phyloP scores from a whole-genome alignment of 2,113 vertebrate genomes.

The Desmodus rotundus region DNA sequence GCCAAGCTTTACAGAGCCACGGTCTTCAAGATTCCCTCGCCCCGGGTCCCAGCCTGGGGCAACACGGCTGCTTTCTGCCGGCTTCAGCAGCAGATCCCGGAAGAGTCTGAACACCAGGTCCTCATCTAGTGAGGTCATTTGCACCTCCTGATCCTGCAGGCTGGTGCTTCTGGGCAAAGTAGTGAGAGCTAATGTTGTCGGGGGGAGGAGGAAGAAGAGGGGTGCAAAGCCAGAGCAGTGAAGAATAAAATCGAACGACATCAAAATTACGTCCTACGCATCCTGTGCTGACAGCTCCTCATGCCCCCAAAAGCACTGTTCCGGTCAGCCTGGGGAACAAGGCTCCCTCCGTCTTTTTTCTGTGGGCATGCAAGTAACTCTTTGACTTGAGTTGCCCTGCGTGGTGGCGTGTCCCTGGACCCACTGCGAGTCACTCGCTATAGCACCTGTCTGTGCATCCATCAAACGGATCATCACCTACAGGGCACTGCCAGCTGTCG shows the following conservation, averaged over 20 bases:
- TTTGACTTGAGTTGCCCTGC: no score
- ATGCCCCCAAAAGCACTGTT: background rate
- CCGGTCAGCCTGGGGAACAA: no score
- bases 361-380: background rate
- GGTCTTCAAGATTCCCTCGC: background rate
- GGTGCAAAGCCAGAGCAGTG: background rate
- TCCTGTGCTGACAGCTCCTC: background rate
- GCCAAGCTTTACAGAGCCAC: background rate
- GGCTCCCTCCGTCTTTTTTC: no score
- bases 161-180: background rate
- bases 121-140: background rate
- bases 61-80: no score
- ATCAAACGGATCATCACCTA: background rate
- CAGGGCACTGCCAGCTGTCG: background rate
- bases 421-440: background rate
- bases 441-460: rapidly evolving
- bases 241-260: background rate
- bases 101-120: background rate
- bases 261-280: background rate
- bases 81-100: background rate
- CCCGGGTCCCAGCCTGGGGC: background rate
- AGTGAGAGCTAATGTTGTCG: background rate
- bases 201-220: background rate
- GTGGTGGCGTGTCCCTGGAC: rapidly evolving
- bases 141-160: background rate